phyloP scores from a whole-genome alignment of 2,797 vertebrate species.

The Enteromius paludinosus region DNA sequence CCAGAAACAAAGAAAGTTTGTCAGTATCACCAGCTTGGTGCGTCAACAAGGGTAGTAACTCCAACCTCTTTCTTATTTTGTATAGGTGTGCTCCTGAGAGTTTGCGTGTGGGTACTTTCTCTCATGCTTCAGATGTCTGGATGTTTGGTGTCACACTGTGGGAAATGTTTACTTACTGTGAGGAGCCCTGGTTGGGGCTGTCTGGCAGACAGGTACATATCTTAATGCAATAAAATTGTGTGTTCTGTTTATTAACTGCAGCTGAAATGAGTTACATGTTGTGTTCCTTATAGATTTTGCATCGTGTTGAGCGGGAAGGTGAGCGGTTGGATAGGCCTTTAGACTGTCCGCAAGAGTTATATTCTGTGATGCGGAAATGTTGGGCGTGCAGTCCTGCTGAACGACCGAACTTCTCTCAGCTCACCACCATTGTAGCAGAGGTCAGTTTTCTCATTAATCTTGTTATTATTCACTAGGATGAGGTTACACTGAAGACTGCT shows the following conservation, averaged over 20 bases:
- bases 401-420: conserved; percentile 80
- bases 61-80: background rate
- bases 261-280: background rate
- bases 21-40: background rate
- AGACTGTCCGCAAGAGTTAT: conserved; percentile 85
- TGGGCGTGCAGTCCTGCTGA: conserved; percentile 82
- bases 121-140: conserved; percentile 89
- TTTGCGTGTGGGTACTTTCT: conserved; percentile 86
- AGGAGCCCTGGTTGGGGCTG: conserved; percentile 89
- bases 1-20: background rate
- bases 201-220: conserved; percentile 80
- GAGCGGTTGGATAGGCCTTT: conserved; percentile 81
- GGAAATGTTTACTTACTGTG: conserved; percentile 92
- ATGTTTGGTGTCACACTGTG: conserved; percentile 91
- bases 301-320: conserved; percentile 81
- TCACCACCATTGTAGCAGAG: conserved; percentile 79
- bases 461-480: background rate
- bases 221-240: background rate
- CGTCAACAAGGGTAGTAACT: background rate
- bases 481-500: background rate
- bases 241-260: background rate
- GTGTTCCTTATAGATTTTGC: conserved; percentile 77
- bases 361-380: conserved; percentile 81
- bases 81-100: conserved; percentile 91
- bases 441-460: conserved; percentile 65